phyloP scores from a whole-genome alignment of 2,797 vertebrate genomes.

The Lacerta agilis region DNA sequence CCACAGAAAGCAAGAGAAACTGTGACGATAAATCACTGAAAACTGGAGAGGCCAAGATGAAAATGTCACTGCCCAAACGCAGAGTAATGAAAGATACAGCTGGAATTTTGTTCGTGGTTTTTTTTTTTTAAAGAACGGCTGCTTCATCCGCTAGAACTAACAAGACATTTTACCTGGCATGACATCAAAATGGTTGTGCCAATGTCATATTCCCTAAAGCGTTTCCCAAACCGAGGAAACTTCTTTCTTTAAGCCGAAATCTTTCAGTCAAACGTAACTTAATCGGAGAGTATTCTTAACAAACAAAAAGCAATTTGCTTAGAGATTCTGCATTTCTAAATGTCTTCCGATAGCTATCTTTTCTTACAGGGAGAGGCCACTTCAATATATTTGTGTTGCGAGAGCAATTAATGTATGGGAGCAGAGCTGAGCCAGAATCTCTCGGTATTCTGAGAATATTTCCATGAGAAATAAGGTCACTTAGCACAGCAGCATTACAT shows the following conservation, averaged over 20 bases:
- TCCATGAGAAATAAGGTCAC: too few species aligned
- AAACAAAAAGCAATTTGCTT: conserved; percentile 12
- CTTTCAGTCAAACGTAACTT: conserved; percentile 36
- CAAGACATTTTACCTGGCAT: conserved; percentile 52
- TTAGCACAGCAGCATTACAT: too few species aligned
- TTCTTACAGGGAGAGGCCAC: conserved; percentile 23
- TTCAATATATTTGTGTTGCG: neutral
- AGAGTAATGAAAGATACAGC: conserved; percentile 18
- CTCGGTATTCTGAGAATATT: too few species aligned
- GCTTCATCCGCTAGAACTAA: conserved; percentile 32
- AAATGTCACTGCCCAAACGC: conserved; percentile 51
- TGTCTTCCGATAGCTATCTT: neutral
- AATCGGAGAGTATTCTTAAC: conserved; percentile 33
- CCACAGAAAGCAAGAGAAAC: neutral
- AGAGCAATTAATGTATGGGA: neutral
- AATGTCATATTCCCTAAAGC: conserved; percentile 39
- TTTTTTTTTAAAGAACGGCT: conserved; percentile 3
- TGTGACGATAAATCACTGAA: neutral
- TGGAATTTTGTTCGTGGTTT: neutral
- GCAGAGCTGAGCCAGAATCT: neutral
- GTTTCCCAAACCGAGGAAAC: conserved; percentile 42
- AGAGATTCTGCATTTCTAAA: neutral
- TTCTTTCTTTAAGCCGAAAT: conserved; percentile 45
- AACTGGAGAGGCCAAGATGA: conserved; percentile 34
- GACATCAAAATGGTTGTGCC: conserved; percentile 37